Evolutionary conservation across 2,888 invertebrate species (phyloP).

Genomic region (Willowsia nigromaculata): DNA sequence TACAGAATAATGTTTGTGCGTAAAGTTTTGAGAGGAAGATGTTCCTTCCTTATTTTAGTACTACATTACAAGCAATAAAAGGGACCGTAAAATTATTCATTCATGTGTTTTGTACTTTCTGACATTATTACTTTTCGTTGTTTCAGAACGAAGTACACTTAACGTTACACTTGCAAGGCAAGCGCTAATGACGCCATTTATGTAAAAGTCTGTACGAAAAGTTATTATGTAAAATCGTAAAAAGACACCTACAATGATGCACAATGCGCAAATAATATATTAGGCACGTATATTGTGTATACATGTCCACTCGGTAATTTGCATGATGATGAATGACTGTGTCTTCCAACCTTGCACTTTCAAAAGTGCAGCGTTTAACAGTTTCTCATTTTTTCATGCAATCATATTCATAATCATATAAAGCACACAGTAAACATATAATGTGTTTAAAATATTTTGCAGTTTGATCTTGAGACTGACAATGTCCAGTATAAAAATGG

Average conservation of each 20-base stretch:
- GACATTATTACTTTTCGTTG: background rate
- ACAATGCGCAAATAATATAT: background rate
- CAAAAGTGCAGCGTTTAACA: constrained; percentile 48
- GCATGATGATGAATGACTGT: constrained; percentile 54
- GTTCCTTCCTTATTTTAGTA: constrained; percentile 2
- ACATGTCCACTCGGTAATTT: background rate
- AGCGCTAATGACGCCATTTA: background rate
- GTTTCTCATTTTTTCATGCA: constrained; percentile 43
- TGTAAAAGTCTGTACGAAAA: background rate
- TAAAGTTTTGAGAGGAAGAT: background rate
- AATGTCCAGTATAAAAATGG: constrained; percentile 61
- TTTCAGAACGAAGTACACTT: background rate
- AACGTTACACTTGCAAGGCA: background rate
- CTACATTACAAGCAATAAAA: background rate
- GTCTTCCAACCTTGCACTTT: constrained; percentile 56
- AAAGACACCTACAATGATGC: constrained; percentile 18
- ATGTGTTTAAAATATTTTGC: background rate
- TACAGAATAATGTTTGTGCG: background rate
- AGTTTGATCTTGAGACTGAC: constrained; percentile 63
- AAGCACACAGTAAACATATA: background rate
- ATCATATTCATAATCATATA: background rate
- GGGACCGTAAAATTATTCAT: background rate
- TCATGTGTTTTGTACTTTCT: background rate
- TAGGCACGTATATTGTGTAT: background rate
- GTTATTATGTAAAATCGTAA: constrained; percentile 16